Evolutionary conservation across 1,140 invertebrate genomes (phyloP), one percentile per base, ranked within the genome.

Genomic region (Penaeus chinensis): DNA sequence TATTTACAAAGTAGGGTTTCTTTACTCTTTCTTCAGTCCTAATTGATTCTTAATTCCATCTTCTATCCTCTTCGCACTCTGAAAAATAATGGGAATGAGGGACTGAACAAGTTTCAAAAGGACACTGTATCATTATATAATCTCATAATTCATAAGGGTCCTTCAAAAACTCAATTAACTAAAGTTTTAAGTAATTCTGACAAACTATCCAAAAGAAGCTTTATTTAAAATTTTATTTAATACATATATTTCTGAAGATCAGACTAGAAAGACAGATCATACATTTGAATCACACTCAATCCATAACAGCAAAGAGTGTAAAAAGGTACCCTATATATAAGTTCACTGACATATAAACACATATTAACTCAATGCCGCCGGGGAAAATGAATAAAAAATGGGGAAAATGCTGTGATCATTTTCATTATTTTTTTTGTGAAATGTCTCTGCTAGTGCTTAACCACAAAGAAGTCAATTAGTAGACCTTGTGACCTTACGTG

Each of bases 11-110:
- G 20, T 54, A 19, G 42, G 47, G 8, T 47, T 22, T 54, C 54
- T 54, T 74, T 74, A 74, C 71, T 74, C 71, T 74, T 74, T 74
- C 24, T 74, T 74, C 24, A 74, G 19, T 24, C 84, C 84, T 11
- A 85, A 18, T 60, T 78, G 63, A 8, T 27, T 32, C 37, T 74
- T 74, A 18, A 74, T 19, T 63, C 66, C 84, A 24, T 69, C 62
- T 27, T 76, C 37, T 42, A 85, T 20, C n/a, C 79, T 79, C 37
- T 61, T 85, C 22, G 84, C 84, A 79, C 84, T 76, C 84, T 85
- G 84, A 63, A 24, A 79, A 61, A 79, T 47, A 60, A 0, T 3
- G 42, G 54, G 42, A 42, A 27, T 2, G 18, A 54, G 24, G 32
- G 0, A 8, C 2, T 13, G n/a, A 10, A 81, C 42, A 24, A 18